Evolutionary conservation across 2,113 vertebrate species (phyloP).

Genomic region (Osmerus mordax): DNA sequence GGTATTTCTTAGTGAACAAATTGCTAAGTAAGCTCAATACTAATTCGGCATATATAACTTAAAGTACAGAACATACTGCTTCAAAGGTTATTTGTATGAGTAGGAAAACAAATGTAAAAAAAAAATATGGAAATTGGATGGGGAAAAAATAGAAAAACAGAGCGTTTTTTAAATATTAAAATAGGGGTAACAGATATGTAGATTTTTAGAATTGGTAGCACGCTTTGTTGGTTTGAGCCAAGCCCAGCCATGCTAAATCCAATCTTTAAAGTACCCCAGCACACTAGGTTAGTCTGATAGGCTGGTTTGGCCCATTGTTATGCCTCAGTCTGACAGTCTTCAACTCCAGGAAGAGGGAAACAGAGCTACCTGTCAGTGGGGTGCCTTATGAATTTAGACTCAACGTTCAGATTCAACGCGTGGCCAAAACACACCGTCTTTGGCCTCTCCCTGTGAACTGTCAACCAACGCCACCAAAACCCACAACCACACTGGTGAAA

Average conservation of each 20-base stretch:
- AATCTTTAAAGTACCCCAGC: constrained; percentile 63
- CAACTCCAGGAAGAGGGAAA: constrained; percentile 50
- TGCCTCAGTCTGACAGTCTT: constrained; percentile 68
- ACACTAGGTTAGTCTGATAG: constrained; percentile 59
- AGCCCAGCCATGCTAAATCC: constrained; percentile 66
- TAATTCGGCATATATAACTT: constrained; percentile 60
- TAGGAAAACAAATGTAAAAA: constrained; percentile 56
- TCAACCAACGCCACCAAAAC: constrained; percentile 58
- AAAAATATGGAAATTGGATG: constrained; percentile 47
- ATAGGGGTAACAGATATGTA: constrained; percentile 55
- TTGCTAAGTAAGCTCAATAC: constrained; percentile 60
- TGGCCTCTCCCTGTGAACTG: constrained; percentile 55
- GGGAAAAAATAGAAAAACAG: neutral
- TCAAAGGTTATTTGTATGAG: constrained; percentile 63
- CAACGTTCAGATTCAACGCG: constrained; percentile 64
- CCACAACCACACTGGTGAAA: constrained; percentile 32
- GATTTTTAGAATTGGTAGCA: constrained; percentile 49
- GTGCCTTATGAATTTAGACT: constrained; percentile 74
- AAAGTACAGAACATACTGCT: constrained; percentile 9
- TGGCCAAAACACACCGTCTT: constrained; percentile 43
- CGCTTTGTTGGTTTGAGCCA: constrained; percentile 60
- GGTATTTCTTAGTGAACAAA: constrained; percentile 64
- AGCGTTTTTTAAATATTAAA: constrained; percentile 52
- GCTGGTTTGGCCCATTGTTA: constrained; percentile 64
- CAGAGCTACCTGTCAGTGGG: constrained; percentile 56